A percentile compares a stretch with the other conserved stretches of the same genome.
These are phyloP conservation scores for Platorchestia sp. DNA, from an alignment of 1,140 invertebrate species.

Conservation along the genomic window DNA sequence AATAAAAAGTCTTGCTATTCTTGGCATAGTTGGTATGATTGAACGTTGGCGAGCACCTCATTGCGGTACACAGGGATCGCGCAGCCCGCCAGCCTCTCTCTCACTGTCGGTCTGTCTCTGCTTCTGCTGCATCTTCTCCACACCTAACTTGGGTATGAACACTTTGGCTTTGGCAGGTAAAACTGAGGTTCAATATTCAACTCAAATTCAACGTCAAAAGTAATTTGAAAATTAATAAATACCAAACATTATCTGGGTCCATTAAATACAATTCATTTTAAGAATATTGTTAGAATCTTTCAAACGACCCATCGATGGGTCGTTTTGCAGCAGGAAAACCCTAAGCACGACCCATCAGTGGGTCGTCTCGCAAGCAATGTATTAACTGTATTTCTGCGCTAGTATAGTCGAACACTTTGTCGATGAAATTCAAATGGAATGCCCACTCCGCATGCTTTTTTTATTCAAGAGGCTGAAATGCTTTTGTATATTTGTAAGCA, in stretches of 20 bases:
- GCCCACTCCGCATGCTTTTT: background rate
- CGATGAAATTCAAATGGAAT: background rate
- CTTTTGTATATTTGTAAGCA: background rate
- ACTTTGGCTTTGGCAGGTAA: too few species aligned
- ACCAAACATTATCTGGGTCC: too few species aligned
- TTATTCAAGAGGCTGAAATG: background rate
- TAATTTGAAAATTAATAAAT: too few species aligned
- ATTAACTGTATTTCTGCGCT: background rate
- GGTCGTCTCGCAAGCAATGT: too few species aligned
- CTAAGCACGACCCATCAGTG: too few species aligned
- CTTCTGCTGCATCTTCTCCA: background rate
- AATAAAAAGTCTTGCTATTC: slow-evolving; percentile 56
- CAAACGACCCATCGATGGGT: too few species aligned
- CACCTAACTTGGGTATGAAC: background rate
- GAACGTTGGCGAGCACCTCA: slow-evolving; percentile 34
- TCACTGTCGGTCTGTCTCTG: background rate
- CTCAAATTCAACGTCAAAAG: too few species aligned
- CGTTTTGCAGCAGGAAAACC: too few species aligned
- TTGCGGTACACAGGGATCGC: background rate
- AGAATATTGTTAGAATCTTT: too few species aligned
- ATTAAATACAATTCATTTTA: too few species aligned
- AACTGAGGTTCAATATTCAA: too few species aligned
- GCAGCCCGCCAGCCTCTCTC: slow-evolving; percentile 7
- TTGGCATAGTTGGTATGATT: slow-evolving; percentile 54
- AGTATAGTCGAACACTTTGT: background rate